A percentile compares a stretch with the other conserved stretches of the same genome.
Conservation (phyloP, 37 sponge, comb jelly and placozoan species). For the Haliclona indistincta region DNA sequence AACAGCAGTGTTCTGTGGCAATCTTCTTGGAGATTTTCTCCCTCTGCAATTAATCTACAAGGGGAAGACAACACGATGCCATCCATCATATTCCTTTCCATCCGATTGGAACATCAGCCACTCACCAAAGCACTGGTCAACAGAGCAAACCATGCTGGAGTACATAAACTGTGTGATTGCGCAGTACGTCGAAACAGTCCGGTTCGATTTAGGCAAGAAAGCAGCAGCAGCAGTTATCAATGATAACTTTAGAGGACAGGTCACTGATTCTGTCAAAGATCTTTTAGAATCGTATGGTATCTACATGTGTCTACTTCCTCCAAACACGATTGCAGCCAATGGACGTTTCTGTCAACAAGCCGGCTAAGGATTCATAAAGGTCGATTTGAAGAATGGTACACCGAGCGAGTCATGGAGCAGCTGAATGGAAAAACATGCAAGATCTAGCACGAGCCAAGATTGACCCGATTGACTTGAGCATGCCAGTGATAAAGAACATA, state of each 20-base stretch:
- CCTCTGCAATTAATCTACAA: constrained; percentile 52
- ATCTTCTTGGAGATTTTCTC: constrained; percentile 49
- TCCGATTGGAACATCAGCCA: constrained; percentile 62
- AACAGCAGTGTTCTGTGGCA: constrained; percentile 51
- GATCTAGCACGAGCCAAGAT: neutral
- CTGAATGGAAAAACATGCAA: neutral
- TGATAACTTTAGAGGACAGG: constrained; percentile 30
- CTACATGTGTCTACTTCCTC: constrained; percentile 42
- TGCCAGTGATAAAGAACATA: constrained; percentile 10
- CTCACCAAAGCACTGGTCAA: constrained; percentile 60
- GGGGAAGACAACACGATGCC: constrained; percentile 47
- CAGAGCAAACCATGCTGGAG: constrained; percentile 40
- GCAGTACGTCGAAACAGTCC: constrained; percentile 38
- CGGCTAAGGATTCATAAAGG: constrained; percentile 42
- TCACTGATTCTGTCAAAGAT: neutral
- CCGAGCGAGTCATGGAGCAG: constrained; percentile 37
- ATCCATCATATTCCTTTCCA: constrained; percentile 38
- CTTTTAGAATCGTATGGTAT: constrained; percentile 54
- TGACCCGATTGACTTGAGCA: constrained; percentile 24
- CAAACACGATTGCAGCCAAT: constrained; percentile 61
- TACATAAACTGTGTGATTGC: constrained; percentile 51
- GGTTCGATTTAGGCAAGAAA: constrained; percentile 1
- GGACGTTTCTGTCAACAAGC: constrained; percentile 67
- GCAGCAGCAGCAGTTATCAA: constrained; percentile 34
- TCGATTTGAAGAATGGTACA: constrained; percentile 51